Evolutionary conservation across 2,113 vertebrate species (phyloP).

Genomic region (Anolis carolinensis): DNA sequence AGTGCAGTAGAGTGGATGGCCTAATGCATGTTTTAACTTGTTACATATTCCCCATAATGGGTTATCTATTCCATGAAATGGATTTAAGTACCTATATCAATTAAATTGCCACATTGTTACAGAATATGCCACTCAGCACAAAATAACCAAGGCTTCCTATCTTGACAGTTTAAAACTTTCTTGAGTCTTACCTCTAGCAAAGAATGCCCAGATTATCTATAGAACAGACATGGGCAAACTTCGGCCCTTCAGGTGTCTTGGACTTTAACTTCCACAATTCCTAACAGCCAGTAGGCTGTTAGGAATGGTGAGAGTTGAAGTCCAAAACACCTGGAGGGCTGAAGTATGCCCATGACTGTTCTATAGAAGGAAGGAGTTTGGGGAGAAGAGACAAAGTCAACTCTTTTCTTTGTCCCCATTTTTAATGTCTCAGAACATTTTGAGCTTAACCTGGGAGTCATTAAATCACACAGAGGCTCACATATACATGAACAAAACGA

Average conservation of each 20-base stretch:
- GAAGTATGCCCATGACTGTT: no score
- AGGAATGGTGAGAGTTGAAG: no score
- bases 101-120: conserved; percentile 3
- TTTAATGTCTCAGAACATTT: no score
- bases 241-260: no score
- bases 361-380: not conserved
- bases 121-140: not conserved
- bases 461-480: not conserved
- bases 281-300: no score
- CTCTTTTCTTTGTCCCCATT: not conserved
- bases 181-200: not conserved
- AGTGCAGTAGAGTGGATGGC: not conserved
- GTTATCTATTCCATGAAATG: not conserved
- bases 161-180: not conserved
- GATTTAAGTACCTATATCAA: conserved; percentile 10
- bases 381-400: not conserved
- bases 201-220: not conserved
- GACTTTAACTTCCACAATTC: no score
- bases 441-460: no score
- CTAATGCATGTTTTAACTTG: not conserved
- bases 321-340: no score
- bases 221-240: no score
- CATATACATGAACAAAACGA: not conserved
- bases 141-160: not conserved
- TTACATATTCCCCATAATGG: not conserved